Base-by-base conservation (phyloP, 2,888 invertebrate species). In the Pollenia labialis region DNA sequence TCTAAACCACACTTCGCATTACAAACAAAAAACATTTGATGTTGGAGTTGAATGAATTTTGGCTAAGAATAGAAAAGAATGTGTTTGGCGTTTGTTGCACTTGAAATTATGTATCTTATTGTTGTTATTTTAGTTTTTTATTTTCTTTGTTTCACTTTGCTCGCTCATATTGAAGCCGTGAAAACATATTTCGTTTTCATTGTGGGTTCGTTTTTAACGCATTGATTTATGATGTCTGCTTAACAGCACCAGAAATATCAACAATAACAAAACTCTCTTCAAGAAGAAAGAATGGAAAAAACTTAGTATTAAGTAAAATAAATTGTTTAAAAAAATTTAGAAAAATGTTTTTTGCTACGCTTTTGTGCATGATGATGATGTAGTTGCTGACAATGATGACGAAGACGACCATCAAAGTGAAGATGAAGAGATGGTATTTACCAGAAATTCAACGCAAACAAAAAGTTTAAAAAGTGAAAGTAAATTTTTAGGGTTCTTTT, bases 161-260 rank as follows among this genome's bases (percentile, higher is more conserved):
- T 89, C 88, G 69, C 40, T 68, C 50, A 81, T 48, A 12, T 66
- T 88, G 18, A 18, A 52, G 3, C 14, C 79, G 50, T 69, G 60
- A 71, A 71, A 32, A 32, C 23, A 12, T 77, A 44, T 52, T 88
- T 86, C 86, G 81, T 75, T 79, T 50, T 50, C 44, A 50, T 75
- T 64, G 69, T 71, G 62, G 56, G 50, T 68, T 76, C 56, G 50
- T 68, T 76, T 52, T 60, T 84, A 87, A 71, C 80, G 16, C 80
- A 80, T 85, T 91, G 91, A 91, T 91, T 91, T 91, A 91, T 90
- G 91, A 88, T 89, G 91, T 91, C 91, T 91, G 90, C 90, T 90
- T 90, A 90, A 83, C 64, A 85, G 66, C 75, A 86, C 76, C 71
- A 62, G 72, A 60, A 85, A 79, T 72, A 72, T 72, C 54, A 40